A percentile compares a stretch with the other conserved stretches of the same genome.
phyloP scores from a whole-genome alignment of 1,140 invertebrate species.

The Mizuhopecten yessoensis region DNA sequence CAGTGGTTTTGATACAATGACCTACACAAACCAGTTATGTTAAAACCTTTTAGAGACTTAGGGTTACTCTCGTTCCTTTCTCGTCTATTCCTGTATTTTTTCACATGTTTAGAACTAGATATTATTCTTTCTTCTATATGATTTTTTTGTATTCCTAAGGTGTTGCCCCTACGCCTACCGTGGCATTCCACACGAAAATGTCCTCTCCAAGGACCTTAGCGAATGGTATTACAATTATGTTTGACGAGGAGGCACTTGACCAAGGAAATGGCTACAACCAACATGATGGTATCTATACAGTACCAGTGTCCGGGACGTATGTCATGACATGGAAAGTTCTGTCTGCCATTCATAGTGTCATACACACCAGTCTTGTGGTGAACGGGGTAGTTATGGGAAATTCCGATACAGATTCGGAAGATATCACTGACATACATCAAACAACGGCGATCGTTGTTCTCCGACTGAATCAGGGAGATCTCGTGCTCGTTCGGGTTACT shows the following conservation, averaged over 20 bases:
- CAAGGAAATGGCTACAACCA: slow-evolving; percentile 21
- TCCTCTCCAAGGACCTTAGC: neutral
- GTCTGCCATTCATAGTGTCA: neutral
- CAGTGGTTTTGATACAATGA: too few species aligned
- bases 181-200: neutral
- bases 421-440: neutral
- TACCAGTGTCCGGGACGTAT: neutral
- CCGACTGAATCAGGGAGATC: neutral
- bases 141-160: neutral
- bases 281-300: neutral
- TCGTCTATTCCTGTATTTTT: too few species aligned
- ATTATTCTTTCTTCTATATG: too few species aligned
- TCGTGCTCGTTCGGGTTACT: neutral
- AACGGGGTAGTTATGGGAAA: neutral
- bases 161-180: neutral
- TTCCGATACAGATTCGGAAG: neutral
- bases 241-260: neutral
- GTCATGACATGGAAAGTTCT: neutral
- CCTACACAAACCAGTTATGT: too few species aligned
- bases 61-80: too few species aligned
- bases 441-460: neutral
- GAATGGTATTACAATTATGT: neutral
- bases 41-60: too few species aligned
- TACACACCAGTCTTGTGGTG: neutral
- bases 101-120: too few species aligned